Conservation (phyloP, 2,113 vertebrate genomes). For the Cynoglossus semilaevis region DNA sequence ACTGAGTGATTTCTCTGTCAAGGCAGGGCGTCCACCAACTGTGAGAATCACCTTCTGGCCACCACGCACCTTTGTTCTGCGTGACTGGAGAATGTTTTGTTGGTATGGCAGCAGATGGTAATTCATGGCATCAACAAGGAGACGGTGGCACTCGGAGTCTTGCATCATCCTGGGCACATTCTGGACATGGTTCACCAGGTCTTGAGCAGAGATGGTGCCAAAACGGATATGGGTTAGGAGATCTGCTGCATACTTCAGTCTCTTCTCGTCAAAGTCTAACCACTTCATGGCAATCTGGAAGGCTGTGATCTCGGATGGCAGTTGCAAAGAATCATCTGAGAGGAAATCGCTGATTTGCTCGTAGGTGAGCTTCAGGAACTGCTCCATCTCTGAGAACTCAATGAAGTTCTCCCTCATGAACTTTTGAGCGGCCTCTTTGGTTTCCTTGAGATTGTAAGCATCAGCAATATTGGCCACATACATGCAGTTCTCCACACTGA, state of each 20-base stretch:
- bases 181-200: conserved; percentile 94
- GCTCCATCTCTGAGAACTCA: conserved; percentile 97
- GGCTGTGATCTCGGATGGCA: conserved; percentile 95
- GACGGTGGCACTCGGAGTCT: conserved; percentile 93
- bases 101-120: conserved; percentile 96
- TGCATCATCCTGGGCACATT: conserved; percentile 98
- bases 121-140: conserved; percentile 98
- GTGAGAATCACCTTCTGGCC: conserved; percentile 91
- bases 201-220: conserved; percentile 94
- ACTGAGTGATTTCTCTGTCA: conserved; percentile 97
- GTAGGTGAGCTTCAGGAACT: conserved; percentile 97
- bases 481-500: conserved; percentile 97
- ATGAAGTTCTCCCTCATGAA: conserved; percentile 98
- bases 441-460: conserved; percentile 89
- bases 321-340: conserved; percentile 89
- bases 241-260: conserved; percentile 89
- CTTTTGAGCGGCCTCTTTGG: conserved; percentile 89
- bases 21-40: conserved; percentile 90
- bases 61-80: conserved; percentile 95
- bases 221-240: conserved; percentile 93
- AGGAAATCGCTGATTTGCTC: conserved; percentile 98
- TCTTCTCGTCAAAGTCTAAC: conserved; percentile 97
- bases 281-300: conserved; percentile 98
- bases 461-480: conserved; percentile 95
- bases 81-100: conserved; percentile 96